Evolutionary conservation across 2,888 invertebrate genomes (phyloP).

Genomic region (Euclidia mi): DNA sequence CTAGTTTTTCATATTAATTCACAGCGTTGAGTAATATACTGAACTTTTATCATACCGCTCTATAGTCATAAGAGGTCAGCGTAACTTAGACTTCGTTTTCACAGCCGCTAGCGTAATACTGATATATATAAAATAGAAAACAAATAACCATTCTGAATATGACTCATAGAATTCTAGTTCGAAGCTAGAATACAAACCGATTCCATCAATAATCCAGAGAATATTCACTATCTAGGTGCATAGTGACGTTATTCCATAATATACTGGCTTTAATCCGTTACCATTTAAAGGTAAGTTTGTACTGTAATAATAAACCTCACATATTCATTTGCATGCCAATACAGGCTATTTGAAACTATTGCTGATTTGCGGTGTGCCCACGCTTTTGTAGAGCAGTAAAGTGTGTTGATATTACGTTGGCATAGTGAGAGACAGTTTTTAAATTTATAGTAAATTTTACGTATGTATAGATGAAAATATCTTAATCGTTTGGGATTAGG

Average conservation of each 20-base stretch:
- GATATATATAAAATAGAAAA: too few species aligned
- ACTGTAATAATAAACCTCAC: conserved; percentile 39
- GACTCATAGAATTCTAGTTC: neutral
- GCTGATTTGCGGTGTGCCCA: conserved; percentile 17
- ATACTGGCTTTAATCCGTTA: conserved; percentile 35
- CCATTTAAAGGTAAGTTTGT: conserved; percentile 36
- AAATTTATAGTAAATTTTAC: too few species aligned
- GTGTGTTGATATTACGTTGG: too few species aligned
- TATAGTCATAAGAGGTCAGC: too few species aligned
- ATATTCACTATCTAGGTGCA: conserved; percentile 29
- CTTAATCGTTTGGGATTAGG: too few species aligned
- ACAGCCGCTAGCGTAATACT: neutral
- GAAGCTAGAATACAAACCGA: neutral
- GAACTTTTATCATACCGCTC: too few species aligned
- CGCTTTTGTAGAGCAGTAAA: neutral
- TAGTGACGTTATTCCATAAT: conserved; percentile 29
- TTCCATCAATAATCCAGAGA: conserved; percentile 2
- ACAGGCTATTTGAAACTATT: conserved; percentile 23
- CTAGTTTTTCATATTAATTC: too few species aligned
- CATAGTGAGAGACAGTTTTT: too few species aligned
- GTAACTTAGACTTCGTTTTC: neutral
- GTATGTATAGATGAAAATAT: too few species aligned
- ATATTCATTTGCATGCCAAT: conserved; percentile 37
- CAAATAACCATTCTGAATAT: neutral
- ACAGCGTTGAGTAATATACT: too few species aligned